A percentile compares a stretch with the other conserved stretches of the same genome.
Evolutionary conservation across 2,113 vertebrate genomes (phyloP).

Genomic region (Dermatemys mawii): DNA sequence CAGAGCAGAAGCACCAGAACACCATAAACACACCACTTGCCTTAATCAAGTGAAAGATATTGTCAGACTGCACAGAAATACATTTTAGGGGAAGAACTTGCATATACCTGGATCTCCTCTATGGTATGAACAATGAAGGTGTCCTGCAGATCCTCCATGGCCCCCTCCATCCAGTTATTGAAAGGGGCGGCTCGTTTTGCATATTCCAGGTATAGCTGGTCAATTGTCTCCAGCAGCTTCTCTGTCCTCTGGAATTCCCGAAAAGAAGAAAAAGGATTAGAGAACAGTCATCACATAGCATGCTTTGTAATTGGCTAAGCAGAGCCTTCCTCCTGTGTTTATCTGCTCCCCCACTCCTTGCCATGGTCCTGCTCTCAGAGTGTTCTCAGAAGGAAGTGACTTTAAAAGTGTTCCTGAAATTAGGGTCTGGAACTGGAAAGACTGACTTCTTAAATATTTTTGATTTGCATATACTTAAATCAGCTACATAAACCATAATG

Average conservation of each 20-base stretch:
- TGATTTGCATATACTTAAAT: neutral
- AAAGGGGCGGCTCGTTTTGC: conserved; percentile 98
- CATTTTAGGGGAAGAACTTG: neutral
- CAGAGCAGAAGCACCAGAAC: neutral
- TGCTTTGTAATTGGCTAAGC: neutral
- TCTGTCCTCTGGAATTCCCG: conserved; percentile 87
- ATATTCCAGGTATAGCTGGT: conserved; percentile 96
- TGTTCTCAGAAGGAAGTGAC: neutral
- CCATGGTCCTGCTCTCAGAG: neutral
- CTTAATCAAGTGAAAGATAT: neutral
- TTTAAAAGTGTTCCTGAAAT: neutral
- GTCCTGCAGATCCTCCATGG: conserved; percentile 99
- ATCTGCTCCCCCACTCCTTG: neutral
- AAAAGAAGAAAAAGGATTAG: neutral
- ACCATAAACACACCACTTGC: neutral
- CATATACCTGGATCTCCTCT: conserved; percentile 94
- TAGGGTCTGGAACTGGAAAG: neutral
- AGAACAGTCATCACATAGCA: neutral
- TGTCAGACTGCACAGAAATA: neutral
- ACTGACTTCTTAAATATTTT: neutral
- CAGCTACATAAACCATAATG: neutral
- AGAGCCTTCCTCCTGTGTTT: conserved; percentile 2
- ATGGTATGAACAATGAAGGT: conserved; percentile 98
- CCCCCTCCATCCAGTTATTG: conserved; percentile 99
- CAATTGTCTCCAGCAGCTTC: conserved; percentile 97